These are phyloP conservation scores for Leptodactylus fallax DNA, from an alignment of 2,797 vertebrate genomes.

Conservation along the genomic window DNA sequence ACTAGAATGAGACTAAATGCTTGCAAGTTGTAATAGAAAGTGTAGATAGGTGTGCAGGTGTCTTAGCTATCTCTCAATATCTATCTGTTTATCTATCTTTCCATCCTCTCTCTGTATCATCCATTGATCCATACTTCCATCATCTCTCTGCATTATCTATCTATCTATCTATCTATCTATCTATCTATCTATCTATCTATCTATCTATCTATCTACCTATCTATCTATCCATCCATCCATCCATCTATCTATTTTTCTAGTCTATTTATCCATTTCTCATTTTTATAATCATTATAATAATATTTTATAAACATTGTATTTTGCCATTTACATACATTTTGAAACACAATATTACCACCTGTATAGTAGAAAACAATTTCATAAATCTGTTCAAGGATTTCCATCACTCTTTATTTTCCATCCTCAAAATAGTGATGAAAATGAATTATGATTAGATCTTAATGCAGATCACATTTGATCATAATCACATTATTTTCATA, in stretches of 20 bases:
- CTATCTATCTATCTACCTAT: background rate
- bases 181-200: background rate
- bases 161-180: background rate
- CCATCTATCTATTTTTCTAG: background rate
- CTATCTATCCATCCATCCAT: background rate
- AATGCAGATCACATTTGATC: conserved; percentile 47
- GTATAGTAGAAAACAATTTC: background rate
- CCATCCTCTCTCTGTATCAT: too few relatives aligned
- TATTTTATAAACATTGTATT: background rate
- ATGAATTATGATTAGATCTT: conserved; percentile 47
- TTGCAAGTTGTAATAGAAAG: too few relatives aligned
- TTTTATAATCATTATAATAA: background rate
- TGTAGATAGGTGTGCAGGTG: background rate
- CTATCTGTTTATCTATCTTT: background rate
- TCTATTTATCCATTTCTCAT: background rate
- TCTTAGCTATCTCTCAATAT: too few relatives aligned
- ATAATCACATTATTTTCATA: conserved; percentile 51
- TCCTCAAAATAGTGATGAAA: conserved; percentile 35
- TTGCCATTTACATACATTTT: background rate
- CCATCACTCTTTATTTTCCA: conserved; percentile 33
- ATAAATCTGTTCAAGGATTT: conserved; percentile 17
- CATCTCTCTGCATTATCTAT: too few relatives aligned
- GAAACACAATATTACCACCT: background rate
- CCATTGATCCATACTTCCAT: too few relatives aligned
- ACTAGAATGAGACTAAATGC: too few relatives aligned